Percentiles rank a stretch among this genome's conserved stretches.
Conservation (phyloP, 2,888 invertebrate species). For the Aphidoletes aphidimyza region DNA sequence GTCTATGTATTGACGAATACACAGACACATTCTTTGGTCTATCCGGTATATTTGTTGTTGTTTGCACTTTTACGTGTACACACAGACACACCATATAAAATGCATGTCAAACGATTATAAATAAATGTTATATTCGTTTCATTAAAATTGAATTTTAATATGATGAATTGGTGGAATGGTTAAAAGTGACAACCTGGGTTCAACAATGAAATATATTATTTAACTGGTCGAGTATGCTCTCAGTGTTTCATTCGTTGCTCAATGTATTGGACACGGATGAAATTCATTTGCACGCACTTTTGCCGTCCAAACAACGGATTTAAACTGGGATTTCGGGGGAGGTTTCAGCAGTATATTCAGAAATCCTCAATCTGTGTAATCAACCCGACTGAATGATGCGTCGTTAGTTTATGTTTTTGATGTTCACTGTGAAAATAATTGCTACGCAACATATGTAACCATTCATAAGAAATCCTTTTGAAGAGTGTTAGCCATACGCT, state of each 20-base stretch:
- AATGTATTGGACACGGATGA: neutral
- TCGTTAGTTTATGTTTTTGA: slow-evolving; percentile 6
- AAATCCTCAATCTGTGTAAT: slow-evolving; percentile 4
- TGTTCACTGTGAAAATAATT: neutral
- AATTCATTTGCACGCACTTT: neutral
- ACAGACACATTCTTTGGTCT: neutral
- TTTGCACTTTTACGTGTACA: neutral
- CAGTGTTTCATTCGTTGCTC: neutral
- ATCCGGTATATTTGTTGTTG: neutral
- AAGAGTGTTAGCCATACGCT: neutral
- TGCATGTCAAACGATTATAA: slow-evolving; percentile 52
- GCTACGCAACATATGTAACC: neutral
- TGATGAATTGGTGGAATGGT: slow-evolving; percentile 23
- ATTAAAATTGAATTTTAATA: slow-evolving; percentile 18
- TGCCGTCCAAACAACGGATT: neutral
- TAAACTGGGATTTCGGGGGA: neutral
- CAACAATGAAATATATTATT: neutral
- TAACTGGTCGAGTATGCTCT: neutral
- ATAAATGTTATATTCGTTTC: slow-evolving; percentile 49
- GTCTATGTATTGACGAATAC: neutral
- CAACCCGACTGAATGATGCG: neutral
- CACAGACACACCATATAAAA: neutral
- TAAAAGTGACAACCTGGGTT: neutral
- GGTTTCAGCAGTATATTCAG: neutral
- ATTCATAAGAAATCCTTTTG: neutral